These are phyloP conservation scores for Paraplagusia blochii DNA, from an alignment of 2,113 vertebrate genomes.

Conservation along the genomic window DNA sequence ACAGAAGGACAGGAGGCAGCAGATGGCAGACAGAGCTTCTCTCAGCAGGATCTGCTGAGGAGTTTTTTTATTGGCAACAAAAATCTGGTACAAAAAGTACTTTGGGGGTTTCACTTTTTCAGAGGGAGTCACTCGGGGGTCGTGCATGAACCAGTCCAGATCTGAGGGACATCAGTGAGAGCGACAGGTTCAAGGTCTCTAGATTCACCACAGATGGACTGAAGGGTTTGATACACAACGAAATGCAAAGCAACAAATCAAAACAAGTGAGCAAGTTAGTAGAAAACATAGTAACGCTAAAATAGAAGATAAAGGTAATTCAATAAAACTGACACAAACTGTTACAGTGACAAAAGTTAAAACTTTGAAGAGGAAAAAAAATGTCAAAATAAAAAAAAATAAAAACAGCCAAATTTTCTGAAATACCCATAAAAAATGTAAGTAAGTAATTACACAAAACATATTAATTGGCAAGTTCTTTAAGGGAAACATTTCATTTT, in stretches of 20 bases:
- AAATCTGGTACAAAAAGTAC: conserved; percentile 66
- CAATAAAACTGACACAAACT: too few species aligned
- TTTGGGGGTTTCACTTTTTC: conserved; percentile 25
- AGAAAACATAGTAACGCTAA: too few species aligned
- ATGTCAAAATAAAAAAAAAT: too few species aligned
- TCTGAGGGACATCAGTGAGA: conserved; percentile 1
- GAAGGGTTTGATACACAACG: neutral
- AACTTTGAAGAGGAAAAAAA: too few species aligned
- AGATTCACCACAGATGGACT: neutral
- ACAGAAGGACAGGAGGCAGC: conserved; percentile 18
- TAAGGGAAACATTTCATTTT: too few species aligned
- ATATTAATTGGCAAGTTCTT: too few species aligned
- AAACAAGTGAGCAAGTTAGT: too few species aligned
- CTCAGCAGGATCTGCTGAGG: conserved; percentile 33
- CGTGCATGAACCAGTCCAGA: conserved; percentile 35
- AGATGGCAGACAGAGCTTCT: conserved; percentile 46
- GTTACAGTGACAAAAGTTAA: too few species aligned
- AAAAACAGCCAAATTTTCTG: too few species aligned
- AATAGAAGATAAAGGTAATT: too few species aligned
- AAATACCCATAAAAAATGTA: too few species aligned
- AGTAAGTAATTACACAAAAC: too few species aligned
- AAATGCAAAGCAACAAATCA: conserved; percentile 9
- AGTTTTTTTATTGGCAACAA: conserved; percentile 64
- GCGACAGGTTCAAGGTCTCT: neutral
- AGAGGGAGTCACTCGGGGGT: neutral